These are phyloP conservation scores for Eurois occulta DNA, from an alignment of 2,888 invertebrate species.

Conservation along the genomic window DNA sequence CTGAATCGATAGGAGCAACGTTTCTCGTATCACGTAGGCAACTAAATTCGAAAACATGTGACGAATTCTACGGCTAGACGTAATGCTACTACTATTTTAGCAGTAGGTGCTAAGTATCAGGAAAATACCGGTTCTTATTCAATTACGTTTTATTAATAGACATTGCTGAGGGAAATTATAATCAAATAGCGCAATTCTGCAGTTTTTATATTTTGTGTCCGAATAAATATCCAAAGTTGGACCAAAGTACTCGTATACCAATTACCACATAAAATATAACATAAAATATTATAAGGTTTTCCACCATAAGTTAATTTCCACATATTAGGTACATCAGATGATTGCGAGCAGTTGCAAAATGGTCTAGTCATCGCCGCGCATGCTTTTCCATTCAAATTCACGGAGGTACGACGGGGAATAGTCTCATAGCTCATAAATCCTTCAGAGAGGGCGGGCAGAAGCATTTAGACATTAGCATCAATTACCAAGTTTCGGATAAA, in stretches of 20 bases:
- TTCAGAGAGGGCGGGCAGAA: slow-evolving; percentile 34
- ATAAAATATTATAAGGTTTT: neutral
- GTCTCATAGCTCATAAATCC: slow-evolving; percentile 36
- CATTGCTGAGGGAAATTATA: slow-evolving; percentile 32
- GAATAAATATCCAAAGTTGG: slow-evolving; percentile 3
- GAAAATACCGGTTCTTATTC: slow-evolving; percentile 51
- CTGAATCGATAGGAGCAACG: slow-evolving; percentile 74
- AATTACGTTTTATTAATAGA: slow-evolving; percentile 47
- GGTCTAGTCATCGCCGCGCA: slow-evolving; percentile 68
- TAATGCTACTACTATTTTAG: slow-evolving; percentile 37
- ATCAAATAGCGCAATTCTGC: slow-evolving; percentile 22
- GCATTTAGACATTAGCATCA: neutral
- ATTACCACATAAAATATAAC: neutral
- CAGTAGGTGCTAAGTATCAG: slow-evolving; percentile 35
- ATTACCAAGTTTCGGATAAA: slow-evolving; percentile 7
- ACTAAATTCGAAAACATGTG: slow-evolving; percentile 47
- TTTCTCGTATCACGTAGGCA: slow-evolving; percentile 76
- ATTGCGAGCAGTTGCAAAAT: slow-evolving; percentile 63
- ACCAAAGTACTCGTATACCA: neutral
- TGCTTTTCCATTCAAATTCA: slow-evolving; percentile 64
- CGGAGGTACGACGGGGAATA: slow-evolving; percentile 15
- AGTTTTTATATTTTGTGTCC: slow-evolving; percentile 1
- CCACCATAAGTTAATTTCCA: slow-evolving; percentile 38
- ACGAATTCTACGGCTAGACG: slow-evolving; percentile 40
- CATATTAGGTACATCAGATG: slow-evolving; percentile 65